Evolutionary conservation across 2,797 vertebrate species (phyloP), one percentile per base, ranked within the genome.

Genomic region (Hydrolagus colliei): DNA sequence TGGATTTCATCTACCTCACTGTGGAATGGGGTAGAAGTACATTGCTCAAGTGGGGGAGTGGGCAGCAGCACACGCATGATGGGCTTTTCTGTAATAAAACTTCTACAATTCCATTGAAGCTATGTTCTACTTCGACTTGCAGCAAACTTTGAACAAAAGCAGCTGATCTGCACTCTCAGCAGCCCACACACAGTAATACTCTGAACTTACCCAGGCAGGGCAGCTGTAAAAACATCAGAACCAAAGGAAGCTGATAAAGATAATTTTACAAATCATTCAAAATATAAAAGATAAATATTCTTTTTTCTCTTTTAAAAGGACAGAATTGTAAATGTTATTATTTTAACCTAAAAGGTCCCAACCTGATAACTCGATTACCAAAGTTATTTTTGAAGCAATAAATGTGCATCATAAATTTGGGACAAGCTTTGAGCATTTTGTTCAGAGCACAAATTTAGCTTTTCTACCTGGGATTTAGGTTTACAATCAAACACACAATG

Each of bases 231-330:
- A 52, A 52, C 41, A 52, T 52, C 6, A 52, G 2, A 52, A 52
- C 41, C 6, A 6, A 52, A 52, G 41, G 2, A 52, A 52, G 41
- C 41, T 52, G 41, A 3, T 52, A 52, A 6, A 52, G 41, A 52
- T 52, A 32, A 67, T 82, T 67, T 35, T 68, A 7, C 65, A 79
- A 82, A 82, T 82, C 79, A 14, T 80, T 82, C 79, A 82, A 16
- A 20, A 68, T 18, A 82, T 10, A 52, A 14, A 32, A 20, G 62
- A 82, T 68, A 82, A 80, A 27, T 27, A 27, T 27, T 27, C 27
- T 27, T 27, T 27, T 27, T 27, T 27, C 27, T 27, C 27, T 27
- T 27, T 27, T 27, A 27, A 27, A 27, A 27, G 27, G 77, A 65
- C 13, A 65, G 41, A 52, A 52, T 52, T 80, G 77, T 3, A 80